Percentiles rank a stretch among this genome's conserved stretches.
phyloP scores from a whole-genome alignment of 2,113 vertebrate genomes.

The Malaclemys terrapin region DNA sequence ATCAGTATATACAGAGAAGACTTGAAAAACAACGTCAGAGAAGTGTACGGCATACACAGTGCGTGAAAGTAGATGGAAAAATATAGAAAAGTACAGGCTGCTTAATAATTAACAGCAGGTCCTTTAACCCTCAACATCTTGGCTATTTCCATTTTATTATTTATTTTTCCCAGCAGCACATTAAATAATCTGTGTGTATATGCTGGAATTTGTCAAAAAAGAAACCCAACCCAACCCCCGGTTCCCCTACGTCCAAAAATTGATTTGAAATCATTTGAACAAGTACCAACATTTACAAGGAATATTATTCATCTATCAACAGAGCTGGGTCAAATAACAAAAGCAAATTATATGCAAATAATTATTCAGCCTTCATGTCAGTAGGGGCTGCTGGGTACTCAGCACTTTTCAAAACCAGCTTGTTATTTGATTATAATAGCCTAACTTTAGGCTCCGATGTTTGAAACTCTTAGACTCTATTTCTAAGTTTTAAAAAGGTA shows the following conservation, averaged over 20 bases:
- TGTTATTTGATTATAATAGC: neutral
- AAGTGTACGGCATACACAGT: fast-evolving
- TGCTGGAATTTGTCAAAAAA: neutral
- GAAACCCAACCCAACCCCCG: neutral
- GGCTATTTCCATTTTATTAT: neutral
- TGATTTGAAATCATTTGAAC: neutral
- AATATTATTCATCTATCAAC: no score
- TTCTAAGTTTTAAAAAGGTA: neutral
- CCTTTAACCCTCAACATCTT: neutral
- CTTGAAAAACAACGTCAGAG: neutral
- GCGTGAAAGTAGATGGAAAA: neutral
- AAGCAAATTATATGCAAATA: neutral
- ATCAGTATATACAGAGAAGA: fast-evolving
- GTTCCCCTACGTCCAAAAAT: neutral
- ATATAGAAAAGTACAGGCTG: neutral
- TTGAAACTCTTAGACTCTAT: neutral
- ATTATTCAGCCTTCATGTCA: neutral
- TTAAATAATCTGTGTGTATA: neutral
- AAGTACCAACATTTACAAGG: no score
- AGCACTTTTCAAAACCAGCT: neutral
- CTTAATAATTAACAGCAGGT: neutral
- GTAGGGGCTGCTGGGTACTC: no score
- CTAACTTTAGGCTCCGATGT: neutral
- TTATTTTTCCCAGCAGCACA: neutral
- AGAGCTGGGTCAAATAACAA: no score